Base-by-base conservation (phyloP, 2,797 vertebrate genomes). In the Hoplostethus mediterraneus region DNA sequence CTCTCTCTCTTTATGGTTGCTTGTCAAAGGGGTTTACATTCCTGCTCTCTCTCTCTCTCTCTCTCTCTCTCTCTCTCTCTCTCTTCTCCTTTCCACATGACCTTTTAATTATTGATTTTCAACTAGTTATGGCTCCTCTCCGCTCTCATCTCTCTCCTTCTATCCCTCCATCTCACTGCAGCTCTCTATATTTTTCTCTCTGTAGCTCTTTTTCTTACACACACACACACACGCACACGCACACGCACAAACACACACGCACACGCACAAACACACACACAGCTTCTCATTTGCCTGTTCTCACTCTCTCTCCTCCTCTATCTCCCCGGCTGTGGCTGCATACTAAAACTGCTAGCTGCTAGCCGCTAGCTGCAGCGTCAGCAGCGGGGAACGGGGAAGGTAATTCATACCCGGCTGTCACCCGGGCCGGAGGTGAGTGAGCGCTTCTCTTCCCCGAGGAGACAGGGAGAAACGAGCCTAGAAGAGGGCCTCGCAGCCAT, bases 71-170 rank as follows among this genome's bases (percentile, higher is more conserved):
- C 48, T 63, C 52, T 51, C 47, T 47, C 57, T 10, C 47, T 64
- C 66, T 49, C 56, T 45, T 66, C 67, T 44, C 48, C 38, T 68
- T 51, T 66, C 63, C 36, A 21, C 54, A 63, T 84, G 86, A 92
- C 89, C 89, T 92, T 93, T 93, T 77, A 88, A 87, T 93, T 90
- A 94, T 93, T 92, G 89, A 94, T 94, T 90, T 77, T 80, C 51
- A 72, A 67, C 78, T 75, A 61, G 59, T 75, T n/a, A 9, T 55
- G 66, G 71, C 73, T 87, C 73, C 53, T 80, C 56, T 79, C 13
- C 62, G 71, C 65, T 71, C 76, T 38, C 55, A 30, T 25, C 63
- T 56, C 76, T 38, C 55, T 33, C 28, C 63, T 56, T 64, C 47
- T 66, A 60, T 61, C 5, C 8, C 25, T 80, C 53, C 16, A n/a